A percentile compares a stretch with the other conserved stretches of the same genome.
These are phyloP conservation scores for Coilia nasus DNA, from an alignment of 2,797 vertebrate species.

Conservation along the genomic window DNA sequence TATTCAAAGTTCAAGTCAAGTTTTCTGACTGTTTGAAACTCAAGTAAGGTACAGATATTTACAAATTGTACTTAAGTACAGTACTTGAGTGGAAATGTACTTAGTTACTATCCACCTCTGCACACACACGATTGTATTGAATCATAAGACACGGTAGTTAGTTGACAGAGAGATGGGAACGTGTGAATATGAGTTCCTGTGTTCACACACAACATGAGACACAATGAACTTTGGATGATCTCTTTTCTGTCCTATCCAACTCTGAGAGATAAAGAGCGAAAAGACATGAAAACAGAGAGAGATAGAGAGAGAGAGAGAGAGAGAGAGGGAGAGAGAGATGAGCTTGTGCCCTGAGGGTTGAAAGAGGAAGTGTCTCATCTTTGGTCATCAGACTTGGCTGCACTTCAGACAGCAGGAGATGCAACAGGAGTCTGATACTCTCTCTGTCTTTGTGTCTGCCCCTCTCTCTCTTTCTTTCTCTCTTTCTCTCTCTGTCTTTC, in stretches of 20 bases:
- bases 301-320: slow-evolving; percentile 39
- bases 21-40: too few relatives aligned
- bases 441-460: not conserved
- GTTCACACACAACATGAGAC: not conserved
- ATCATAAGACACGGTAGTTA: too few relatives aligned
- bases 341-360: slow-evolving; percentile 16
- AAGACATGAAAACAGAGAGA: not conserved
- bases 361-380: slow-evolving; percentile 31
- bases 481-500: not conserved
- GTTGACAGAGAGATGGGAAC: not conserved
- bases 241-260: not conserved
- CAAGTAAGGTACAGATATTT: too few relatives aligned
- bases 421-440: slow-evolving; percentile 4
- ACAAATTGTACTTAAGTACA: too few relatives aligned
- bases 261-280: not conserved
- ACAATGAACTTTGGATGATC: not conserved
- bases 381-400: slow-evolving; percentile 41
- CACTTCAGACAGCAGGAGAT: slow-evolving; percentile 39
- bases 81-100: too few relatives aligned
- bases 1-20: too few relatives aligned
- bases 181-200: too few relatives aligned
- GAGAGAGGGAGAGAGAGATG: slow-evolving; percentile 30
- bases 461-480: not conserved
- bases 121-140: slow-evolving; percentile 17
- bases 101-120: too few relatives aligned